Percentiles rank a stretch among this genome's conserved stretches.
Evolutionary conservation across 2,888 invertebrate genomes (phyloP).

Genomic region (Drosophila gaucha): DNA sequence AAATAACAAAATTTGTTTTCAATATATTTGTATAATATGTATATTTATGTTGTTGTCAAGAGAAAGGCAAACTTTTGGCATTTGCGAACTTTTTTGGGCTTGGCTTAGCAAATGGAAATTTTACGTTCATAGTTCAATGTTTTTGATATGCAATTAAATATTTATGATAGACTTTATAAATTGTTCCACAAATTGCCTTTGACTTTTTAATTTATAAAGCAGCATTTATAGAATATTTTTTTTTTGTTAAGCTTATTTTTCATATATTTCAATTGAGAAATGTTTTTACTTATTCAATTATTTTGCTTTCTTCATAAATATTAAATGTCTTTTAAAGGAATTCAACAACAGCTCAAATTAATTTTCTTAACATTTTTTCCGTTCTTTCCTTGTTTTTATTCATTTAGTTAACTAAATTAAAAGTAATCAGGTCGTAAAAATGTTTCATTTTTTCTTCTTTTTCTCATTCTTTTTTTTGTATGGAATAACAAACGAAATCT

Average conservation of each 20-base stretch:
- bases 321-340: not conserved
- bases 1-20: not conserved
- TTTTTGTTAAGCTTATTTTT: no score
- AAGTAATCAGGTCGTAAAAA: constrained; percentile 27
- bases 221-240: no score
- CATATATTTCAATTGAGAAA: not conserved
- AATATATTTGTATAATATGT: not conserved
- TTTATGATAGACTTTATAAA: not conserved
- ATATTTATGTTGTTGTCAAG: not conserved
- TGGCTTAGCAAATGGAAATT: not conserved
- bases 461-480: not conserved
- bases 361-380: not conserved
- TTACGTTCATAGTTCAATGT: not conserved
- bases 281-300: not conserved
- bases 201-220: not conserved
- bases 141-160: not conserved
- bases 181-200: not conserved
- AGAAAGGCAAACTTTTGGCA: not conserved
- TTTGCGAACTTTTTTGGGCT: not conserved
- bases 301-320: not conserved
- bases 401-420: constrained; percentile 8
- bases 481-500: constrained; percentile 54
- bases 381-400: not conserved
- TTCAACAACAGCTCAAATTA: not conserved
- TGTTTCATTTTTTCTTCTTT: not conserved